These are phyloP conservation scores for Ichneumoninae sp. DNA, from an alignment of 2,888 invertebrate genomes.

Conservation along the genomic window DNA sequence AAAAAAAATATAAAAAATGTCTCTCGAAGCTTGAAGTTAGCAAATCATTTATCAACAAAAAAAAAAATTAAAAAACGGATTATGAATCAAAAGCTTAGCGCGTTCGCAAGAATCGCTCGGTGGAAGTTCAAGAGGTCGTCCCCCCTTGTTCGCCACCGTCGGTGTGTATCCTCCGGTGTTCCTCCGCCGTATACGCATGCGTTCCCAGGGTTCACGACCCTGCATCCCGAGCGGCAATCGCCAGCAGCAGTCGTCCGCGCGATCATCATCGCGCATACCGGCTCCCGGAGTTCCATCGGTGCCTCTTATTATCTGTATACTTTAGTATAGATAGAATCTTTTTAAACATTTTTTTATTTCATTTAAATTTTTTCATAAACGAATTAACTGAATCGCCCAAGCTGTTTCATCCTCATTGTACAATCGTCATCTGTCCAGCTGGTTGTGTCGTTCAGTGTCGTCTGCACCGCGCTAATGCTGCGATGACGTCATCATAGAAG, in stretches of 20 bases:
- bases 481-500: constrained; percentile 29
- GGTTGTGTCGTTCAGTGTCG: constrained; percentile 36
- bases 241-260: constrained; percentile 66
- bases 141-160: constrained; percentile 46
- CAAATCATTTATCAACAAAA: constrained; percentile 28
- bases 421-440: constrained; percentile 22
- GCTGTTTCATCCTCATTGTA: constrained; percentile 27
- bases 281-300: constrained; percentile 46
- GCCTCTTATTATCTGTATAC: neutral
- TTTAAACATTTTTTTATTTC: neutral
- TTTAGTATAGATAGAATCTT: neutral
- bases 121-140: constrained; percentile 26
- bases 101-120: constrained; percentile 7
- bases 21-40: neutral
- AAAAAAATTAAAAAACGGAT: neutral
- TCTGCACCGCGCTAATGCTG: constrained; percentile 38
- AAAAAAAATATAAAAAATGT: neutral
- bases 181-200: constrained; percentile 62
- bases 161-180: constrained; percentile 55
- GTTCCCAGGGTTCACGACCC: constrained; percentile 67
- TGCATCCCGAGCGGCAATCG: constrained; percentile 64
- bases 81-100: neutral
- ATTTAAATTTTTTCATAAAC: neutral
- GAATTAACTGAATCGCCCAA: neutral
- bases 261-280: constrained; percentile 63